Evolutionary conservation across 2,113 vertebrate genomes (phyloP), one percentile per base, ranked within the genome.

Genomic region (Sarotherodon lohbergeri): DNA sequence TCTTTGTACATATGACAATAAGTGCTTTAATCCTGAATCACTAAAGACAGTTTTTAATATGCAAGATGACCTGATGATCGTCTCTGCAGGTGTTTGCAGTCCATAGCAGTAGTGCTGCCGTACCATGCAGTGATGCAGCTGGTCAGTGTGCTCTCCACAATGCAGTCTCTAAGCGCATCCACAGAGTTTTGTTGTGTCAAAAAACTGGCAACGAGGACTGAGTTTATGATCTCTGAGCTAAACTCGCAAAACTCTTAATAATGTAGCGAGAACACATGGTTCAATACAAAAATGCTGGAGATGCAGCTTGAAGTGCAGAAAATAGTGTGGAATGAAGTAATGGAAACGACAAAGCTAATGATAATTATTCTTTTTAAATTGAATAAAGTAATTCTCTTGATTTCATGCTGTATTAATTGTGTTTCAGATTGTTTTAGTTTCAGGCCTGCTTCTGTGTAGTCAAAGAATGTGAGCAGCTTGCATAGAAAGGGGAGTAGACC

Each of bases 201-300:
- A 36, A 63, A 63, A 63, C 5, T 11, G 32, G 3, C 59, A 34
- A 16, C 0, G 0, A 66, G 17, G 32, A 36, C 32, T 11, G 32
- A 66, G 17, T 66, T 66, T n/a, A 66, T 19, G 29, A 63, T 66
- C 17, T 66, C 61, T 66, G 61, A n/a, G 32, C 32, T 1, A 36
- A n/a, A 66, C 61, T 66, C 0, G 1, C 16, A 63, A 63, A 63
- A 0, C 16, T 63, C 59, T 6, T 0, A 63, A 63, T 11, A 63
- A 34, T 63, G 59, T 63, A 1, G 59, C 0, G 9, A 19, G 59
- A 36, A 36, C 57, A 61, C 57, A 17, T 61, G 29, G 29, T 61
- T 61, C 14, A 61, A 34, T 0, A 63, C 16, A 34, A 63, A 63
- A 63, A 63, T 19, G 16, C 59, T 63, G 59, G 59, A 19, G 29